Evolutionary conservation across 2,888 invertebrate genomes (phyloP).

Genomic region (Andrena chrysosceles): DNA sequence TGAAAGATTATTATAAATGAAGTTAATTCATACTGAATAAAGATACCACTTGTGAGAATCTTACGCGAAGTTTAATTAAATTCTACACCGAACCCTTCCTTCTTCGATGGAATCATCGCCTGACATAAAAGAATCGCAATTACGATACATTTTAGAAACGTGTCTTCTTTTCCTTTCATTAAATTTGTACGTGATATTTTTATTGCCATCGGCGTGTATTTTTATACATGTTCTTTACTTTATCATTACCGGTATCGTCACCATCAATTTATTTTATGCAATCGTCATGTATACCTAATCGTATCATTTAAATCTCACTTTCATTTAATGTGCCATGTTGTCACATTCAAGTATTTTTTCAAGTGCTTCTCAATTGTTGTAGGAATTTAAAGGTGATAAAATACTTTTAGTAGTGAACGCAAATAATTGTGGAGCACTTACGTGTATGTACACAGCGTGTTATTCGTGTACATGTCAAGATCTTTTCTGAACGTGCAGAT

Average conservation of each 20-base stretch:
- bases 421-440: slow-evolving; percentile 31
- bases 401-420: slow-evolving; percentile 8
- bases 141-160: slow-evolving; percentile 44
- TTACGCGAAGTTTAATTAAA: slow-evolving; percentile 34
- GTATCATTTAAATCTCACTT: slow-evolving; percentile 46
- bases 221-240: slow-evolving; percentile 33
- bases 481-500: slow-evolving; percentile 19
- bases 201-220: slow-evolving; percentile 66
- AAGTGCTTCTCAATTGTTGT: slow-evolving; percentile 19
- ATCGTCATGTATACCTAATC: slow-evolving; percentile 19
- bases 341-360: slow-evolving; percentile 21
- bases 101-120: background rate
- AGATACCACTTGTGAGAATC: slow-evolving; percentile 23
- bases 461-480: slow-evolving; percentile 13
- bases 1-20: slow-evolving; percentile 32
- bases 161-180: slow-evolving; percentile 22
- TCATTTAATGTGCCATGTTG: slow-evolving; percentile 27
- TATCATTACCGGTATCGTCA: slow-evolving; percentile 33
- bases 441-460: slow-evolving; percentile 22
- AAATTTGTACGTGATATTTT: slow-evolving; percentile 60
- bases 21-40: slow-evolving; percentile 15
- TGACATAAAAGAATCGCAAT: slow-evolving; percentile 23
- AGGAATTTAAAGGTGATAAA: slow-evolving; percentile 15
- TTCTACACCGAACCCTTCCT: slow-evolving; percentile 1
- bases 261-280: slow-evolving; percentile 13